A percentile compares a stretch with the other conserved stretches of the same genome.
These are phyloP conservation scores for Phymastichus coffea DNA, from an alignment of 1,140 invertebrate species.

Conservation along the genomic window DNA sequence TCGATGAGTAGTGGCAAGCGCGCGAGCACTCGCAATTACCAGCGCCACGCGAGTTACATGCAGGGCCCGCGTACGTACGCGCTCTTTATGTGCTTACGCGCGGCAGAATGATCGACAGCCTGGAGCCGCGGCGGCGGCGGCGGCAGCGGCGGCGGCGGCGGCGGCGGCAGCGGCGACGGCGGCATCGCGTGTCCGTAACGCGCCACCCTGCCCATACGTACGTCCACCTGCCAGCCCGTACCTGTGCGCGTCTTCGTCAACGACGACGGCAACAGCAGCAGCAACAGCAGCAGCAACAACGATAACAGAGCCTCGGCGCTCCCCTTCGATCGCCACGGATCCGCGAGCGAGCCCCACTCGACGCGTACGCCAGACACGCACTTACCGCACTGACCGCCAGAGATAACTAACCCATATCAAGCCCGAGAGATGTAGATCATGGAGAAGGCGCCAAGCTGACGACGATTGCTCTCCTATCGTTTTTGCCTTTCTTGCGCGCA, in stretches of 20 bases:
- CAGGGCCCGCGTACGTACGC: too few species aligned
- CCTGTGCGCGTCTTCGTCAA: not conserved
- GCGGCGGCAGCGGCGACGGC: not conserved
- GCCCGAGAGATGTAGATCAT: too few species aligned
- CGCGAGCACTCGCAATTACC: not conserved
- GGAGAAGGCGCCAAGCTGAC: too few species aligned
- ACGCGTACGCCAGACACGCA: too few species aligned
- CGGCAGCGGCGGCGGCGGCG: not conserved
- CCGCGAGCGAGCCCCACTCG: too few species aligned
- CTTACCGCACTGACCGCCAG: too few species aligned
- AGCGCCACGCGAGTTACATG: too few species aligned
- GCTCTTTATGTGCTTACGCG: not conserved
- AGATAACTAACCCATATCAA: too few species aligned
- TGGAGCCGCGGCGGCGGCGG: not conserved
- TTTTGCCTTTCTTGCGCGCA: too few species aligned
- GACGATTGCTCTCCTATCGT: too few species aligned
- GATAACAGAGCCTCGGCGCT: too few species aligned
- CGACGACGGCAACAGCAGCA: not conserved
- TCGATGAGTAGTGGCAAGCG: conserved; percentile 10
- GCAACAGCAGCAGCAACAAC: not conserved
- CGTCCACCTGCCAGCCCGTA: not conserved
- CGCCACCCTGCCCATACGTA: not conserved
- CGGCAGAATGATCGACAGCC: not conserved
- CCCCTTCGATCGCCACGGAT: too few species aligned
- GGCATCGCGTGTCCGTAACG: not conserved